Percentiles rank a stretch among this genome's conserved stretches.
These are phyloP conservation scores for Auanema sp. DNA, from an alignment of 2,888 invertebrate genomes.

Conservation along the genomic window DNA sequence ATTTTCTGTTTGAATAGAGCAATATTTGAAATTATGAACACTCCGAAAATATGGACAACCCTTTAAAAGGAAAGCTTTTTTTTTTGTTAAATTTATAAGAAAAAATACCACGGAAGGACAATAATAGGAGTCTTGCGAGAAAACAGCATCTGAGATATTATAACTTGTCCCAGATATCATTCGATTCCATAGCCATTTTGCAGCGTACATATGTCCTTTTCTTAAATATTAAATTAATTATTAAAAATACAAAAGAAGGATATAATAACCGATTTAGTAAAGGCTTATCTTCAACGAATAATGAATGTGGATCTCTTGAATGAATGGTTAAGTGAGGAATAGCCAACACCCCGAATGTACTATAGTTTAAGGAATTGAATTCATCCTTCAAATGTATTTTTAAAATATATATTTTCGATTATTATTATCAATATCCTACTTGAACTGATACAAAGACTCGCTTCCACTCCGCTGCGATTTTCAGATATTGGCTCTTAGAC, in stretches of 20 bases:
- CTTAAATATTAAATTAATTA: conserved; percentile 22
- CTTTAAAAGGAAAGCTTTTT: conserved; percentile 22
- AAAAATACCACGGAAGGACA: conserved; percentile 51
- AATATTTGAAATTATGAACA: conserved; percentile 49
- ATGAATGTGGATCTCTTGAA: conserved; percentile 53
- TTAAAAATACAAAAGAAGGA: conserved; percentile 14
- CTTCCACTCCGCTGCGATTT: conserved; percentile 49
- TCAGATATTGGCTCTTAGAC: conserved; percentile 42
- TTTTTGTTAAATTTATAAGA: neutral
- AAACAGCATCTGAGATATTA: conserved; percentile 44
- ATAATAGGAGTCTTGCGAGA: conserved; percentile 57
- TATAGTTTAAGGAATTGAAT: conserved; percentile 47
- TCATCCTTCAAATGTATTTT: conserved; percentile 38
- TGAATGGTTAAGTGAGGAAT: conserved; percentile 55
- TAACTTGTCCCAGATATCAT: conserved; percentile 55
- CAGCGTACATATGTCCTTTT: conserved; percentile 60
- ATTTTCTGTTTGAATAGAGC: conserved; percentile 43
- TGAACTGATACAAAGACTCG: conserved; percentile 43
- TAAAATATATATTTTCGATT: too few species aligned
- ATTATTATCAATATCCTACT: conserved; percentile 15
- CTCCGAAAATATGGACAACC: conserved; percentile 61
- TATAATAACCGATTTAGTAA: conserved; percentile 43
- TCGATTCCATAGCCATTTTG: conserved; percentile 63
- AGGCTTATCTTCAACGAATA: conserved; percentile 51
- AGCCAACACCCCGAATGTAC: conserved; percentile 52